Evolutionary conservation across 2,113 vertebrate genomes (phyloP).

Genomic region (Lamprologus speciosus): DNA sequence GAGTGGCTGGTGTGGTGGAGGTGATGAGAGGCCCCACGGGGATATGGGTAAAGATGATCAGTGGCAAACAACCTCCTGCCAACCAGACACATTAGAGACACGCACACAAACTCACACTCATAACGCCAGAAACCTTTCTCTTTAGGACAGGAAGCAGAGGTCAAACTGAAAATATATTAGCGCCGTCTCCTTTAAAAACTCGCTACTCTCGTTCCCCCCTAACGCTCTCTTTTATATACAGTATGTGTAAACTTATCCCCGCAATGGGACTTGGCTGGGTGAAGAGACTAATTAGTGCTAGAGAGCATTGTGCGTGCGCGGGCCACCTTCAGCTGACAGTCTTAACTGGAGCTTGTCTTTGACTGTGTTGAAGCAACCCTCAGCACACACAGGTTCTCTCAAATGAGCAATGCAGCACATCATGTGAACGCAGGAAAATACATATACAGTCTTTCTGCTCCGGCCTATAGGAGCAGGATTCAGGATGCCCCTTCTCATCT

Average conservation of each 20-base stretch:
- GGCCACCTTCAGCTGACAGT: slow-evolving; percentile 50
- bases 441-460: not conserved
- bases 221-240: slow-evolving; percentile 25
- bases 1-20: slow-evolving; percentile 51
- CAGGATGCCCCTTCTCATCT: not conserved
- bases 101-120: not conserved
- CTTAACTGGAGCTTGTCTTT: slow-evolving; percentile 57
- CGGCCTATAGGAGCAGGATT: not conserved
- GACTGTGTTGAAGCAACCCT: slow-evolving; percentile 14
- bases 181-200: slow-evolving; percentile 8
- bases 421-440: not conserved
- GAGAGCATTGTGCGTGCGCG: slow-evolving; percentile 16
- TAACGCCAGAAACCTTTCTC: slow-evolving; percentile 34
- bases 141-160: slow-evolving; percentile 63
- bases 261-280: slow-evolving; percentile 23
- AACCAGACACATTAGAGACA: slow-evolving; percentile 43
- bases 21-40: slow-evolving; percentile 57
- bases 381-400: not conserved
- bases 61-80: slow-evolving; percentile 48
- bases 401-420: not conserved
- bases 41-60: slow-evolving; percentile 62
- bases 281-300: slow-evolving; percentile 49
- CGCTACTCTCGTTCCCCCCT: not conserved
- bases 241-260: slow-evolving; percentile 53
- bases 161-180: slow-evolving; percentile 64